Evolutionary conservation across 2,797 vertebrate genomes (phyloP).

Genomic region (Neosilurus mollespiculum): DNA sequence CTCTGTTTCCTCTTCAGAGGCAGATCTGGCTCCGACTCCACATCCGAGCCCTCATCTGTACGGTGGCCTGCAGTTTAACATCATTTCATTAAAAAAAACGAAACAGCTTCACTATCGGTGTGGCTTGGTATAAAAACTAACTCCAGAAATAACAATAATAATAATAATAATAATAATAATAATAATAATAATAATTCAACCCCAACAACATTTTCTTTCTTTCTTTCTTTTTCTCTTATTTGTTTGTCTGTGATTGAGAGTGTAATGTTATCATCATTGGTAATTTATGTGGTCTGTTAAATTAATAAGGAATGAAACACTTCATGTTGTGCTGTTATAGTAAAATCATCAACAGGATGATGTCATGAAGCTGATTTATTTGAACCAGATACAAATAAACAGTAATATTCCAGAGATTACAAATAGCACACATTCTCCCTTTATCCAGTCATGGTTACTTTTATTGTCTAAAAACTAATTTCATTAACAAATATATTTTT

Average conservation of each 20-base stretch:
- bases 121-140: background rate
- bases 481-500: too few relatives aligned
- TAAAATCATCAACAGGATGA: background rate
- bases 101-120: background rate
- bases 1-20: constrained; percentile 97
- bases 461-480: too few relatives aligned
- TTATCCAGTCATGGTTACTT: too few relatives aligned
- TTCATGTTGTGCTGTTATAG: background rate
- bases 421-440: background rate
- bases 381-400: background rate
- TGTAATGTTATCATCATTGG: background rate
- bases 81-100: background rate
- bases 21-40: constrained; percentile 94
- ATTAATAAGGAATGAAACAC: background rate
- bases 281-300: background rate
- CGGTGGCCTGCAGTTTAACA: constrained; percentile 78
- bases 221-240: background rate
- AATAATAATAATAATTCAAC: background rate
- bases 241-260: background rate
- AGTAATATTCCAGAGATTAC: background rate
- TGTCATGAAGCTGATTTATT: background rate
- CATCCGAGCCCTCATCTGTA: constrained; percentile 91
- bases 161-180: too few relatives aligned
- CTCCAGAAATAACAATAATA: background rate
- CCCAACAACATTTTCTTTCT: background rate